These are phyloP conservation scores for Tryphoninae sp. DNA, from an alignment of 2,888 invertebrate genomes.

Conservation along the genomic window DNA sequence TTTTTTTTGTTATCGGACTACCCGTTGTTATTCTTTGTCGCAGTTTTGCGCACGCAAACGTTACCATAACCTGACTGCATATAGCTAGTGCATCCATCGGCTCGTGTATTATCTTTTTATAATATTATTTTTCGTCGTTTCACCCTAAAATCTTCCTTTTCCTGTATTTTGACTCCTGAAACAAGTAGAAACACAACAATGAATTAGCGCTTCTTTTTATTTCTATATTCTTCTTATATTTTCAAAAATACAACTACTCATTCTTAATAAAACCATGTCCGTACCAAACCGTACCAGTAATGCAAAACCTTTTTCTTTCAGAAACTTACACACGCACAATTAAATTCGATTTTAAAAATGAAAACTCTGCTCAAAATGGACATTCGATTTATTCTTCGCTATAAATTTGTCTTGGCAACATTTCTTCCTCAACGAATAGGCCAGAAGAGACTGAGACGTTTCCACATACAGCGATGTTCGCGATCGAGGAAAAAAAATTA, in stretches of 20 bases:
- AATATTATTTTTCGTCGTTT: constrained; percentile 50
- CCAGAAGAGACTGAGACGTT: not conserved
- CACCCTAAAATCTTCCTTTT: constrained; percentile 74
- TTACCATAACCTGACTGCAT: constrained; percentile 78
- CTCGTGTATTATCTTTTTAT: constrained; percentile 66
- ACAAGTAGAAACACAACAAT: not conserved
- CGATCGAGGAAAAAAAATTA: not conserved
- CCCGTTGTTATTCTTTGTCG: constrained; percentile 47
- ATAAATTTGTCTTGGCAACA: too few relatives aligned
- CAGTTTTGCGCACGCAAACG: constrained; percentile 70
- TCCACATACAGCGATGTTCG: not conserved
- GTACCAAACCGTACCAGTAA: too few relatives aligned
- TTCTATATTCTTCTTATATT: not conserved
- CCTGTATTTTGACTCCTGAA: constrained; percentile 65
- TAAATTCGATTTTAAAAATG: too few relatives aligned
- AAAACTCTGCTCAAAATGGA: too few relatives aligned
- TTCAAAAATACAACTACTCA: not conserved
- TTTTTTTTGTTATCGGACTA: not conserved
- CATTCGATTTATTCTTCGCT: too few relatives aligned
- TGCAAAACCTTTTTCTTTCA: too few relatives aligned
- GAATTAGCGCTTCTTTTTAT: not conserved
- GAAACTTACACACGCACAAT: too few relatives aligned
- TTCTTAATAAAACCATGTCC: too few relatives aligned
- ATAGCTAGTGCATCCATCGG: constrained; percentile 75
- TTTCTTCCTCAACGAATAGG: too few relatives aligned